Evolutionary conservation across 2,888 invertebrate genomes (phyloP).

Genomic region (Sepiola atlantica): DNA sequence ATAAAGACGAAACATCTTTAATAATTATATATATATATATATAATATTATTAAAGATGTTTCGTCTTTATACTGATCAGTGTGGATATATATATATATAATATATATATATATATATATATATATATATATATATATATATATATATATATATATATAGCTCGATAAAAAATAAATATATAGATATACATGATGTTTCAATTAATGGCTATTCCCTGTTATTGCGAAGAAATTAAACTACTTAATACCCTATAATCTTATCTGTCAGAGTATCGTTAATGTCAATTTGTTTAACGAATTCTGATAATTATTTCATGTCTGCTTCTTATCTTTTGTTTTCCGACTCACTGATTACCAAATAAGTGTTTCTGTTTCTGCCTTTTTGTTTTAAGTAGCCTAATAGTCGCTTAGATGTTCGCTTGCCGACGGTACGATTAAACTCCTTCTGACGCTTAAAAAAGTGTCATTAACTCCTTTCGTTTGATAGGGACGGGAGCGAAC

Average conservation of each 20-base stretch:
- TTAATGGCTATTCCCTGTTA: neutral
- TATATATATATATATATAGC: neutral
- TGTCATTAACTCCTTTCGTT: no score
- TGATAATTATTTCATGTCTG: neutral
- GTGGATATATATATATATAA: constrained; percentile 2
- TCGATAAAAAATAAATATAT: no score
- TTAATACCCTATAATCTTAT: neutral
- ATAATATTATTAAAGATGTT: no score
- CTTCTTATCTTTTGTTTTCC: neutral
- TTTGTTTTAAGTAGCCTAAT: no score
- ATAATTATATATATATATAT: no score
- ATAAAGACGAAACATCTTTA: no score
- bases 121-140: neutral
- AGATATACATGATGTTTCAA: neutral
- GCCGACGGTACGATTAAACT: no score
- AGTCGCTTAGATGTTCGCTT: no score
- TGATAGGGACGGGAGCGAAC: neutral
- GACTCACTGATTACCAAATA: neutral
- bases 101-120: neutral
- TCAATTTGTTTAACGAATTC: neutral
- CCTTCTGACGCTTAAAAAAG: no score
- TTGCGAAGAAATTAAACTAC: neutral
- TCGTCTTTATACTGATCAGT: no score
- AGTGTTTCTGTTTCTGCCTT: neutral
- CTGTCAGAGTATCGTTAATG: neutral